Evolutionary conservation across 2,797 vertebrate species (phyloP).

Genomic region (Oryzias dopingdopingensis): DNA sequence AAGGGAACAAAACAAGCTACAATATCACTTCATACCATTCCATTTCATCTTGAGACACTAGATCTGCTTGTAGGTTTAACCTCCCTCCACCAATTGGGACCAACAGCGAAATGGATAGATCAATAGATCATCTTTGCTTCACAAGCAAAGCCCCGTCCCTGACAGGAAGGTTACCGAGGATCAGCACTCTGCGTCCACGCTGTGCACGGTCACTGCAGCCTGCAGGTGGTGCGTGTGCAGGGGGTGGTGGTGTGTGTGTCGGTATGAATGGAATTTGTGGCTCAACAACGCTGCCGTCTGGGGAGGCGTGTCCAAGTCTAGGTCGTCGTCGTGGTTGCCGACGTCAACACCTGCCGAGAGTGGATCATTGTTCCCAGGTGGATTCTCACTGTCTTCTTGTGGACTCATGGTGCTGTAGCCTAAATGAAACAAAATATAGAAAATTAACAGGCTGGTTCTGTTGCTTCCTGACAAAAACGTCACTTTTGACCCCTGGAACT

Average conservation of each 20-base stretch:
- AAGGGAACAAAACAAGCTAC: conserved; percentile 4
- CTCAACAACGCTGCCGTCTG: conserved; percentile 95
- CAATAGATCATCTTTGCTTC: conserved; percentile 17
- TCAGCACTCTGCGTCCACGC: conserved; percentile 95
- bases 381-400: conserved; percentile 98
- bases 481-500: too few relatives aligned
- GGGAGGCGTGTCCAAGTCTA: conserved; percentile 93
- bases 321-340: conserved; percentile 93
- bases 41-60: conserved; percentile 4
- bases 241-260: conserved; percentile 83
- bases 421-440: conserved; percentile 45
- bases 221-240: conserved; percentile 91
- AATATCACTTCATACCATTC: conserved; percentile 15
- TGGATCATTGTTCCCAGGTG: conserved; percentile 92
- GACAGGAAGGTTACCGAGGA: conserved; percentile 21
- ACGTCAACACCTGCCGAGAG: conserved; percentile 93
- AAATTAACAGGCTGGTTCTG: neutral
- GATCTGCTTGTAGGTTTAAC: conserved; percentile 18
- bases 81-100: conserved; percentile 11
- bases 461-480: too few relatives aligned
- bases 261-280: conserved; percentile 94
- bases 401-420: conserved; percentile 99
- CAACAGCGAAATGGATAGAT: conserved; percentile 1
- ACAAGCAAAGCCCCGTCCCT: conserved; percentile 17
- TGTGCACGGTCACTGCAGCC: conserved; percentile 95